Base-by-base conservation (phyloP, 2,888 invertebrate species). In the Clanis bilineata region DNA sequence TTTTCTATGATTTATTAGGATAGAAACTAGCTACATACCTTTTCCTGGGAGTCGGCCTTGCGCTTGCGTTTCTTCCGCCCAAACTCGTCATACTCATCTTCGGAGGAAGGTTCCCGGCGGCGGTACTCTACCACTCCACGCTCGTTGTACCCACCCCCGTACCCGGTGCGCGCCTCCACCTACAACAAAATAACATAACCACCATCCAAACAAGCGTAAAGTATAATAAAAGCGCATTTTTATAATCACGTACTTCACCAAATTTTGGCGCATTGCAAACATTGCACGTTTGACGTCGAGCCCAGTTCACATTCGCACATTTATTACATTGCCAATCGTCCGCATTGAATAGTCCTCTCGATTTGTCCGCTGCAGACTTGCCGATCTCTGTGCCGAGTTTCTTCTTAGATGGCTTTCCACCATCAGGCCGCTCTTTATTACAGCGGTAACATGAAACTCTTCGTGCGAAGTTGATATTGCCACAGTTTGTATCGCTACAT, bases 281-380 rank as follows among this genome's bases (percentile, higher is more conserved):
- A 88, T 99, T 99, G 90, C 99, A 99, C 59, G 97, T 97, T 78
- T 96, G 96, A 59, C 99, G 94, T 66, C 98, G 94, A 23, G 99
- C 99, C 99, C 98, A 98, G 88, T 99, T 99, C 10, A 99, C 99
- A 88, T 99, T 99, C n/a, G 99, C 99, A 92, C 99, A 99, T 86
- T 99, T 99, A 88, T 97, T 98, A 87, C 99, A 99, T 82, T 98
- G 98, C 99, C 99, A 99, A 88, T 99, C 99, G 85, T 99, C 99
- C 39, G 99, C 99, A 88, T 98, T 98, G 85, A 95, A 95, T 63
- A 98, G 93, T n/a, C 98, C 98, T 72, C 98, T 95, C 76, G 98
- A 98, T 89, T 99, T 99, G 85, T 99, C 99, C 0, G 99, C 99
- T 38, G 98, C 98, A 22, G 96, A 97, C 92, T 99, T 99, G 3